Base-by-base conservation (phyloP, 1,140 invertebrate species). In the Hestina assimilis region DNA sequence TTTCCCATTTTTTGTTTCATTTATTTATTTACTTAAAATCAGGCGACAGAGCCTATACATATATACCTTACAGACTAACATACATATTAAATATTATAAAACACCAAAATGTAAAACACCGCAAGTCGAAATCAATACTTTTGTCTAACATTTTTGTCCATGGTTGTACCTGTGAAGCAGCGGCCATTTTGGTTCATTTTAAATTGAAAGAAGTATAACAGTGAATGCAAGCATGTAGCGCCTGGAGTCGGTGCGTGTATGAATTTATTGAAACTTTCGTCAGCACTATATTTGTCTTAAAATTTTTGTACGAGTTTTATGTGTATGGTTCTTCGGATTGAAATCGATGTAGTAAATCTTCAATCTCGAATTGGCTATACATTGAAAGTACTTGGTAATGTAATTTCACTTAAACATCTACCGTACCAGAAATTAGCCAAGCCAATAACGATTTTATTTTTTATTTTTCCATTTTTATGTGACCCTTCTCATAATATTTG, bases 401-500 rank as follows among this genome's bases (percentile, higher is more conserved):
- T 8, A 48, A 3, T 43, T 4, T 45, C 2, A 11, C 40, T 6
- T 17, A 14, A 28, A 53, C 52, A 56, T 29, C 28, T 23, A 51
- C 23, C 12, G 15, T 58, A 12, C 61, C 61, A 12, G 61, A 68
- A 9, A 59, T 59, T 8, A 64, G 20, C 56, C 53, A 59, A 35
- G 56, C 64, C 6, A 67, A 33, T 8, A 33, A 40, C 23, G 60
- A 53, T 43, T 48, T 23, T 4, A 41, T 38, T 40, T 21, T 42
- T 53, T 5, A 55, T 38, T 29, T 35, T 40, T 3, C 47, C 20
- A 24, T 48, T 23, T 40, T 59, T 58, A 31, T 56, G 55, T 38
- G 64, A 45, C 8, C 60, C 64, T 24, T 67, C 42, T 21, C 57
- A 40, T 3, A 67, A 11, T 31, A 67, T 61, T 12, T 56, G 21